Base-by-base conservation (phyloP, 2,888 invertebrate species). In the Xylocampa areola region DNA sequence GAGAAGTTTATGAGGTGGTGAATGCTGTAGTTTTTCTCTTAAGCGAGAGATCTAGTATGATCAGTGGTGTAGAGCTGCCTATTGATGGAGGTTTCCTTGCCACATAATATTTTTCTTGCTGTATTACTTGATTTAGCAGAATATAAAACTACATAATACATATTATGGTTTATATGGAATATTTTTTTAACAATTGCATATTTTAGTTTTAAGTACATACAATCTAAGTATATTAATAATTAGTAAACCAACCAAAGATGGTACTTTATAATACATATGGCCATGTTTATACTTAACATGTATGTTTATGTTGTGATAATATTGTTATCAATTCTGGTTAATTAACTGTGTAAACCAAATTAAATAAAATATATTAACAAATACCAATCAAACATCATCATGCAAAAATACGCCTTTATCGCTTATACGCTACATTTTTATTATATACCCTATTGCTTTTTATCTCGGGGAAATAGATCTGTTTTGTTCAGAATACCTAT, bases 1-100 rank as follows among this genome's bases (percentile, higher is more conserved):
- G 96, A 84, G 98, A 98, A 88, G 96, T 97, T 0, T 94, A 95
- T 6, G 98, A 99, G 82, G 98, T 98, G 3, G 96, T 97, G 1
- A 96, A 97, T 85, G 95, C 96, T 1, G 95, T 97, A 23, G 86
- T 97, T 25, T 98, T 96, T 87, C 94, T 98, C 39, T 91, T 98
- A 29, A 97, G 98, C 69, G 92, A 92, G 14, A 95, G 95, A 72
- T 95, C 98, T 2, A 95, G 96, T 50, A 97, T 98, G 96, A 96
- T 98, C 47, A 97, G 95, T 70, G 98, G 98, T 2, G 94, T 95
- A 5, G 94, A 95, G 45, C 86, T 98, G 48, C 96, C 97, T 0
- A 94, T 98, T 27, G 98, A 98, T 81, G 98, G 98, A 17, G 98
- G 98, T 58, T 96, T 94, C 80, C 90, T 94, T 35, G 95, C 95